Conservation (phyloP, 1,140 invertebrate genomes). For the Steinernema khuongi region DNA sequence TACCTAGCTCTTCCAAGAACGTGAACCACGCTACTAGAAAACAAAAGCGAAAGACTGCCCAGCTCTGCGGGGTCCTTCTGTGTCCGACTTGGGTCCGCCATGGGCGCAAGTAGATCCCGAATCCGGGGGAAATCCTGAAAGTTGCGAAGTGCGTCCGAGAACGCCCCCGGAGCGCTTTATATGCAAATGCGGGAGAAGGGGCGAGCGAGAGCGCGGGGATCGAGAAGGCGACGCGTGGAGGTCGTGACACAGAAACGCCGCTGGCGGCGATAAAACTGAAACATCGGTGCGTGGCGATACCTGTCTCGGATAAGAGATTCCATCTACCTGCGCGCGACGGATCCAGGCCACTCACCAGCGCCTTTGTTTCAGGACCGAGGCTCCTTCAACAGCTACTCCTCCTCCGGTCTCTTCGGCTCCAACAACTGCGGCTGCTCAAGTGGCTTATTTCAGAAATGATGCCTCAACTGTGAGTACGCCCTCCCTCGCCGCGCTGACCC, state of each 20-base stretch:
- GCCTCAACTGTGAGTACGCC: background rate
- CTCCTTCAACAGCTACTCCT: conserved; percentile 11
- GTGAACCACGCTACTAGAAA: no score
- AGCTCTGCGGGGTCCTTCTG: no score
- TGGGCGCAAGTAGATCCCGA: background rate
- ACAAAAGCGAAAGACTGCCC: no score
- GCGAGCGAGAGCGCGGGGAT: background rate
- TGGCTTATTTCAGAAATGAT: background rate
- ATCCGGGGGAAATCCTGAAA: background rate
- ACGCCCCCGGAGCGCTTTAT: background rate
- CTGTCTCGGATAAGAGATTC: conserved; percentile 12
- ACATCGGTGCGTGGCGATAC: conserved; percentile 10
- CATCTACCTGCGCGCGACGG: background rate
- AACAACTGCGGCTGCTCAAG: conserved; percentile 11
- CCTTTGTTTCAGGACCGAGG: conserved; percentile 10
- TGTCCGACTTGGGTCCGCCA: no score
- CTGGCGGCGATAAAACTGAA: conserved; percentile 14
- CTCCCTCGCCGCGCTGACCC: background rate
- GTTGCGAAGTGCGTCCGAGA: conserved; percentile 3
- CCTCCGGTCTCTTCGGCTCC: conserved; percentile 11
- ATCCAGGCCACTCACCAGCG: background rate
- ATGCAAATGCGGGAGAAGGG: background rate
- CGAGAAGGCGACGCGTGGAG: conserved; percentile 5
- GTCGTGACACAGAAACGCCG: conserved; percentile 21
- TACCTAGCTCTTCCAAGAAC: no score